Base-by-base conservation (phyloP, 2,113 vertebrate species). In the Limanda limanda region DNA sequence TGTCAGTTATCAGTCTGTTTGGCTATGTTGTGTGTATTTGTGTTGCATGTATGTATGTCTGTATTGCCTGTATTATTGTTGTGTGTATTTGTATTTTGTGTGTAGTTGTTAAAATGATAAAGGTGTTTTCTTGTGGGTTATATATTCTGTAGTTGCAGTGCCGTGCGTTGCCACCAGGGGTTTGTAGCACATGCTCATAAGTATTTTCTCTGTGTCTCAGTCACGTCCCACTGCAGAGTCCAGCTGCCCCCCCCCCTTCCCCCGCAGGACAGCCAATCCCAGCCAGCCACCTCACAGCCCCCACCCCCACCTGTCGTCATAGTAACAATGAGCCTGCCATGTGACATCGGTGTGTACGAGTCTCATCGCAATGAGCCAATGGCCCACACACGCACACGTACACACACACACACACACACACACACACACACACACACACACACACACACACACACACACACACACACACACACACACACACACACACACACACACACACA, bases 171-270 rank as follows among this genome's bases (percentile, higher is more conserved):
- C 52, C 52, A 54, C 52, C 20, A n/a, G 40, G 47, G 54, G 56
- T 15, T 25, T 57, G 56, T 57, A 23, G 23, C 24, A 25, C 23
- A 31, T 31, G 57, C 7, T n/a, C 20, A 17, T 9, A 51, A 3
- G 65, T 57, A 31, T 63, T 76, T 58, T 71, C 25, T 62, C 37
- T 17, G 51, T 27, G 51, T 76, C 64, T 80, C 81, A 67, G 86
- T 94, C 94, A 94, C 91, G 92, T 94, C 91, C 85, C 92, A 93
- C 90, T 94, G 93, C 94, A 93, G 45, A 48, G 94, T 92, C 83
- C 81, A 81, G 64, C 85, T 66, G 88, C 89, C 92, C 82, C 94
- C 91, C 85, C 92, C 92, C 90, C 94, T 92, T 93, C 83, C 68
- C 85, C 72, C 37, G 25, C 60, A 55, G 2, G 25, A 23, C 42